These are phyloP conservation scores for Chloropsis hardwickii DNA, from an alignment of 2,113 vertebrate genomes.

Conservation along the genomic window DNA sequence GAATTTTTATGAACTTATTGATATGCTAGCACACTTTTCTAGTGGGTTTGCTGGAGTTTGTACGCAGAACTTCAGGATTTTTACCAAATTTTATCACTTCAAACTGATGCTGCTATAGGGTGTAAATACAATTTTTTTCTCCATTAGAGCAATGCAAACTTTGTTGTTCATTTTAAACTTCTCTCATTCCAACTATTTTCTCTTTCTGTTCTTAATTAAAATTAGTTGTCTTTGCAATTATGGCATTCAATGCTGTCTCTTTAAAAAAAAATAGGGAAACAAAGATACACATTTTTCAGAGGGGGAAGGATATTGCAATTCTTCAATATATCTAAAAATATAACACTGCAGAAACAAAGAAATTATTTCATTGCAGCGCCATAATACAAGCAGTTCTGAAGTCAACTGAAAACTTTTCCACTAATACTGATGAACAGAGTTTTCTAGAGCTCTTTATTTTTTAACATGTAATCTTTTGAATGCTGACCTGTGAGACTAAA, in stretches of 20 bases:
- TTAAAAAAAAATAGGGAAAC: slow-evolving; percentile 28
- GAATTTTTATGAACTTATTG: neutral
- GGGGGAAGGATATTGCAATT: slow-evolving; percentile 22
- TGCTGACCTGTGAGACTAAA: neutral
- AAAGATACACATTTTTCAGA: neutral
- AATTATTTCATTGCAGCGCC: neutral
- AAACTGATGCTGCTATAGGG: neutral
- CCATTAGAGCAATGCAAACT: neutral
- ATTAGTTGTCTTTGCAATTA: neutral
- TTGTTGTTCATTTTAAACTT: neutral
- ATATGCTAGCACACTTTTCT: neutral
- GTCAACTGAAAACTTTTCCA: neutral
- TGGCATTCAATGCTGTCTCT: neutral
- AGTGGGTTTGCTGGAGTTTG: neutral
- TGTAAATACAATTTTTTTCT: neutral
- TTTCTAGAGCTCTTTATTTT: neutral
- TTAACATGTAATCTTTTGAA: neutral
- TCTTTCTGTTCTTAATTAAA: neutral
- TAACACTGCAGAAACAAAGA: neutral
- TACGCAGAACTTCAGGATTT: neutral
- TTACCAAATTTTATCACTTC: neutral
- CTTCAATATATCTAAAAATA: slow-evolving; percentile 22
- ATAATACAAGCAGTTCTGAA: neutral
- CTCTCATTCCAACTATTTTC: neutral
- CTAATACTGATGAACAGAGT: neutral